Evolutionary conservation across 2,888 invertebrate genomes (phyloP).

Genomic region (Sepioteuthis lessoniana): DNA sequence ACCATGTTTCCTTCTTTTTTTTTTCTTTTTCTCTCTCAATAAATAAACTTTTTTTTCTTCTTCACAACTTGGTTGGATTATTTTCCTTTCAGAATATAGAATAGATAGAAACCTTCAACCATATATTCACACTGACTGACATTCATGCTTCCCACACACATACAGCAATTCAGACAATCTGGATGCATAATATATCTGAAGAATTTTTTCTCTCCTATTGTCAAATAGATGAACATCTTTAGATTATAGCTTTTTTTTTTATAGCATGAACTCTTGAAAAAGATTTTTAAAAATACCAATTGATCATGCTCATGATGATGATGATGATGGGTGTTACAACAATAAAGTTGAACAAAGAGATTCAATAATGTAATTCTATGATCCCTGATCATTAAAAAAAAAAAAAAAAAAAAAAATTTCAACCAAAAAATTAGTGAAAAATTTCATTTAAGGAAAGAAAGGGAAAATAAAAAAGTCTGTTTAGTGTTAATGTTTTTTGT

Average conservation of each 20-base stretch:
- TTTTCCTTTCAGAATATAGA: neutral
- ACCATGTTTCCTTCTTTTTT: neutral
- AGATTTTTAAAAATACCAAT: neutral
- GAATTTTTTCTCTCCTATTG: neutral
- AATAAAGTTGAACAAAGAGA: neutral
- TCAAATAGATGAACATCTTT: neutral
- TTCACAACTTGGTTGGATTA: neutral
- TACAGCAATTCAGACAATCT: neutral
- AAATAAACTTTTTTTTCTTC: neutral
- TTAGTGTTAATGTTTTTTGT: neutral
- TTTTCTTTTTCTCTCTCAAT: neutral
- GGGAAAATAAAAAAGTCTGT: neutral
- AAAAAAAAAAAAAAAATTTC: neutral
- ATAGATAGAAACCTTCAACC: conserved; percentile 33
- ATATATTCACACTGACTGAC: neutral
- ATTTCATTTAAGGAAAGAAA: neutral
- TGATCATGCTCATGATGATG: neutral
- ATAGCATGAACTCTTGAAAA: neutral
- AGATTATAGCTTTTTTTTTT: neutral
- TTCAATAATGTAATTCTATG: neutral
- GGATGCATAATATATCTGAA: neutral
- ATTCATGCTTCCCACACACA: neutral
- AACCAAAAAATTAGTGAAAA: neutral
- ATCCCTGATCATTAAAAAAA: neutral
- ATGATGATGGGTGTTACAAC: neutral